Evolutionary conservation across 2,888 invertebrate genomes (phyloP), one percentile per base, ranked within the genome.

Genomic region (Lymantria dispar): DNA sequence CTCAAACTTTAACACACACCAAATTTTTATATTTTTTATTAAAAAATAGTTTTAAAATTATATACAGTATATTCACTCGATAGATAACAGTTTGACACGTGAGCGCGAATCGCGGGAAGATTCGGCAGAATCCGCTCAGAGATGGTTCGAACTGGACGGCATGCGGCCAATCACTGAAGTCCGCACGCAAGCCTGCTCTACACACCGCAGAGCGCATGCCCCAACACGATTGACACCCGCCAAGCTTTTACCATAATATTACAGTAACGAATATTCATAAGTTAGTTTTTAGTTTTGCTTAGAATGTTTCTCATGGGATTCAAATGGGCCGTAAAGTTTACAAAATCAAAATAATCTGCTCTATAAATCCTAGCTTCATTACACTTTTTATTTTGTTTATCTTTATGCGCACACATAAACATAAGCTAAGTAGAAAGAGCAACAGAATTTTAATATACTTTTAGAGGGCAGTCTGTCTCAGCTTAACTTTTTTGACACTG

Each of bases 121-220:
- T 39, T 47, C 58, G 50, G 53, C 48, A 42, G 53, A 52, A 64
- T 62, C 62, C 63, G 68, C 61, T 54, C 40, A 29, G 45, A 60
- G 63, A 61, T 62, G 71, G 78, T 74, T 63, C 60, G 52, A 50
- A 66, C 73, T 68, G 68, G 70, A 67, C 80, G 77, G 73, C 78
- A 74, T 64, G 57, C 80, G 83, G 87, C 87, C 88, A 87, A 88
- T 88, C 86, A 88, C 89, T 88, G 73, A 82, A 72, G 77, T 70
- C 74, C 63, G 70, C 77, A 76, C 73, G 77, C 77, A 70, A 83
- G 74, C 79, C 76, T 75, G 76, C 80, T 73, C 70, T 70, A 70
- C 70, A 74, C 58, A 56, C 51, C 38, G 45, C 54, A 80, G 56
- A 55, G 84, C 89, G 88, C 89, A 84, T 85, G 88, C 86, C 64